phyloP scores from a whole-genome alignment of 37 sponge, comb jelly and placozoan species.

The Chondrosia reniformis region DNA sequence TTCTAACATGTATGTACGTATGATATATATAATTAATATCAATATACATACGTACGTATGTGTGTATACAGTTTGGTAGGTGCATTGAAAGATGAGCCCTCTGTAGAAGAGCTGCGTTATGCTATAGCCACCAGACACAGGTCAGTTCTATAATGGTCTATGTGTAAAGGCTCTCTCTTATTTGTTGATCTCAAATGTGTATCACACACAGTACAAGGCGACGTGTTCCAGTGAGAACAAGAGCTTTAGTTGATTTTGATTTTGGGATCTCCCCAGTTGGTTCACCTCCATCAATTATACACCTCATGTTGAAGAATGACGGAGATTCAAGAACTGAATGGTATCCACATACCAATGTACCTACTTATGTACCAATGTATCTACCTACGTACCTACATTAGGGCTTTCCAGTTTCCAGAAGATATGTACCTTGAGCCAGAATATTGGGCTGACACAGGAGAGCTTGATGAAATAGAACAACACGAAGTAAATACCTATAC shows the following conservation, averaged over 20 bases:
- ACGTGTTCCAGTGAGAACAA: constrained; percentile 58
- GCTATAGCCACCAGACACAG: constrained; percentile 83
- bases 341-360: constrained; percentile 14
- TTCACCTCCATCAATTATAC: constrained; percentile 33
- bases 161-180: neutral
- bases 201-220: constrained; percentile 36
- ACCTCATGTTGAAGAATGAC: constrained; percentile 60
- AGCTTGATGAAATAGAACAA: constrained; percentile 63
- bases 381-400: neutral
- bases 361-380: constrained; percentile 2
- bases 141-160: neutral
- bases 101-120: constrained; percentile 71
- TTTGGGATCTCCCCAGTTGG: constrained; percentile 76
- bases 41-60: neutral
- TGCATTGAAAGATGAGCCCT: constrained; percentile 63
- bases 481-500: constrained; percentile 49
- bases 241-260: constrained; percentile 67
- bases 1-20: neutral
- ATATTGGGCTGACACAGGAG: constrained; percentile 90
- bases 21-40: neutral
- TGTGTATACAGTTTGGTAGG: constrained; percentile 51
- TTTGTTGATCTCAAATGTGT: too few species aligned
- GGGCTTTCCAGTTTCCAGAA: constrained; percentile 89
- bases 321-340: constrained; percentile 60
- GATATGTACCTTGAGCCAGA: constrained; percentile 95